A percentile compares a stretch with the other conserved stretches of the same genome.
These are phyloP conservation scores for Polydrusus tereticollis DNA, from an alignment of 2,888 invertebrate genomes.

Conservation along the genomic window DNA sequence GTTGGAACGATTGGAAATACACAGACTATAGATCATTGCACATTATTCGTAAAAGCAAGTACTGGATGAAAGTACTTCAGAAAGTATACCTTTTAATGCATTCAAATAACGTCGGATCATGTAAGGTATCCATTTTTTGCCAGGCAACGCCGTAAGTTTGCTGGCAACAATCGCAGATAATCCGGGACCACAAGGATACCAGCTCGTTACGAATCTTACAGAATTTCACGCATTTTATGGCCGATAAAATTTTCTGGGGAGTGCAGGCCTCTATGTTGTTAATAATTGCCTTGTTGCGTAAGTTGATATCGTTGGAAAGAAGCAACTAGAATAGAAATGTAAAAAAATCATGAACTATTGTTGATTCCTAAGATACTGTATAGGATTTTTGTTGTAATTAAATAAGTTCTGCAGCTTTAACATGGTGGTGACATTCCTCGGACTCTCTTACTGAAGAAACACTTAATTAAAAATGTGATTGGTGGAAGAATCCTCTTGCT, in stretches of 20 bases:
- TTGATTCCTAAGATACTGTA: background rate
- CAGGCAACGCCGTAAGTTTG: conserved; percentile 71
- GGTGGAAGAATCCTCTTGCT: too few species aligned
- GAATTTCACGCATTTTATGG: conserved; percentile 47
- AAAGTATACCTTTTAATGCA: conserved; percentile 67
- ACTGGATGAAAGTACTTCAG: background rate
- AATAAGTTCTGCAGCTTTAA: too few species aligned
- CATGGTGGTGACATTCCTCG: too few species aligned
- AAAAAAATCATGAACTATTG: background rate
- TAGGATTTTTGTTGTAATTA: background rate
- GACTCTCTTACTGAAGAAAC: too few species aligned
- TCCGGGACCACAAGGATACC: conserved; percentile 57
- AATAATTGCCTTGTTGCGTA: conserved; percentile 71
- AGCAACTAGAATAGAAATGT: conserved; percentile 72
- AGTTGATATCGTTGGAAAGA: conserved; percentile 72
- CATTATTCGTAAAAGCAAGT: background rate
- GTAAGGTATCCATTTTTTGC: conserved; percentile 69
- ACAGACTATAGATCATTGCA: too few species aligned
- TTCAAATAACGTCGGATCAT: conserved; percentile 68
- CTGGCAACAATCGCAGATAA: conserved; percentile 71
- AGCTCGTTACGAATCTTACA: conserved; percentile 56
- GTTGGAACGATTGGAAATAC: too few species aligned
- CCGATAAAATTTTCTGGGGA: conserved; percentile 56
- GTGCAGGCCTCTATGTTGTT: conserved; percentile 66
- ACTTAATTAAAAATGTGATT: too few species aligned